Percentiles rank a stretch among this genome's conserved stretches.
Conservation (phyloP, 2,888 invertebrate genomes). For the Macrosiphum euphorbiae region DNA sequence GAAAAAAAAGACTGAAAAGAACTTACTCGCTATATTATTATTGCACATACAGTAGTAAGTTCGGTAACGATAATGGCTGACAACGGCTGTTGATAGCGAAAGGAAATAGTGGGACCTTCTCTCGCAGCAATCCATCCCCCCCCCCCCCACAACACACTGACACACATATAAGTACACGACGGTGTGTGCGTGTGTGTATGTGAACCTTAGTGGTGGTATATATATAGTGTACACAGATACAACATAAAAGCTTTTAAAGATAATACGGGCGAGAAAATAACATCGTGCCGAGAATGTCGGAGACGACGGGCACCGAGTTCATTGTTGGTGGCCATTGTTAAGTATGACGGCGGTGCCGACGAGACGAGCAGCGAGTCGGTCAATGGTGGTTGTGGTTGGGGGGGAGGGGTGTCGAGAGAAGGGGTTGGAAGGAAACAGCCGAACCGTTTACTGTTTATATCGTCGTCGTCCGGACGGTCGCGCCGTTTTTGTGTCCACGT, state of each 20-base stretch:
- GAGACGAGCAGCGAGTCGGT: background rate
- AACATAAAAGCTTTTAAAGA: slow-evolving; percentile 62
- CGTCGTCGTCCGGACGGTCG: background rate
- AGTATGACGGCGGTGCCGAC: background rate
- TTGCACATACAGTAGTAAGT: background rate
- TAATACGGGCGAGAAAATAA: slow-evolving; percentile 58
- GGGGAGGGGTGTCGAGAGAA: background rate
- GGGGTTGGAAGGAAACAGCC: background rate
- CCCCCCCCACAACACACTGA: background rate
- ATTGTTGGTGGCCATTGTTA: slow-evolving; percentile 58
- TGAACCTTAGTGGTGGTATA: background rate
- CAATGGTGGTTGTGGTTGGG: background rate
- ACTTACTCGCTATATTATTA: background rate
- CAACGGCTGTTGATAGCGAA: background rate
- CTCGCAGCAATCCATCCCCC: rapidly evolving
- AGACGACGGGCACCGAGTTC: slow-evolving; percentile 26
- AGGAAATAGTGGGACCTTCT: background rate
- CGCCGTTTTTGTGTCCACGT: background rate
- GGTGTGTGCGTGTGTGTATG: background rate
- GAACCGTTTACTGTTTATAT: slow-evolving; percentile 54
- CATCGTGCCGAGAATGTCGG: slow-evolving; percentile 53
- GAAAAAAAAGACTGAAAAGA: background rate
- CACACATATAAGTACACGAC: background rate
- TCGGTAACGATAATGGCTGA: slow-evolving; percentile 30
- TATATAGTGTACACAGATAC: background rate